phyloP scores from a whole-genome alignment of 2,888 invertebrate genomes.

The Ptychoptera contaminata region DNA sequence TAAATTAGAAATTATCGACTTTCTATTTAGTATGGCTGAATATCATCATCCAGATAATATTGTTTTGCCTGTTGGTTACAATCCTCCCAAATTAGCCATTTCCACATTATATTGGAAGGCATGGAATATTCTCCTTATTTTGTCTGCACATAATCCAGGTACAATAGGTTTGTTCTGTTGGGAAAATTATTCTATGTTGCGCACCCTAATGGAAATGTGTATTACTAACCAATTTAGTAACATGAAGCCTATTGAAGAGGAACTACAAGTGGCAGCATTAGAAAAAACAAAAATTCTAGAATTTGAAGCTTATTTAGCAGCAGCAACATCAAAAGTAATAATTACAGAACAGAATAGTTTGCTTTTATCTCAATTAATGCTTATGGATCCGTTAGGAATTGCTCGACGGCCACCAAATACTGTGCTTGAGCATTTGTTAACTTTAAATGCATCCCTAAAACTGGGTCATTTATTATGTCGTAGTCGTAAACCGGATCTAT shows the following conservation, averaged over 20 bases:
- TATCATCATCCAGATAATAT: conserved; percentile 91
- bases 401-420: conserved; percentile 65
- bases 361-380: conserved; percentile 67
- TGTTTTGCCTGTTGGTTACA: conserved; percentile 63
- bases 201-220: conserved; percentile 88
- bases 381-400: conserved; percentile 70
- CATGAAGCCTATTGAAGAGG: conserved; percentile 44
- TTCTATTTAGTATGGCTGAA: conserved; percentile 76
- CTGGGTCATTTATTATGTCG: conserved; percentile 80
- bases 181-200: conserved; percentile 78
- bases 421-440: conserved; percentile 64
- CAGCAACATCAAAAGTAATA: conserved; percentile 70
- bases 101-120: conserved; percentile 91
- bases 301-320: conserved; percentile 85
- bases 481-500: conserved; percentile 78
- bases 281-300: conserved; percentile 70
- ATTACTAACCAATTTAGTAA: conserved; percentile 61
- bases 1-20: conserved; percentile 72
- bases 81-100: conserved; percentile 76
- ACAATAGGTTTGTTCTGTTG: conserved; percentile 77
- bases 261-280: conserved; percentile 47
- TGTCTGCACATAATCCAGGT: conserved; percentile 84
- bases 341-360: conserved; percentile 83
- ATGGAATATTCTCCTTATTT: conserved; percentile 72
- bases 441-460: conserved; percentile 59